These are phyloP conservation scores for Ictalurus furcatus DNA, from an alignment of 2,113 vertebrate species.

Conservation along the genomic window DNA sequence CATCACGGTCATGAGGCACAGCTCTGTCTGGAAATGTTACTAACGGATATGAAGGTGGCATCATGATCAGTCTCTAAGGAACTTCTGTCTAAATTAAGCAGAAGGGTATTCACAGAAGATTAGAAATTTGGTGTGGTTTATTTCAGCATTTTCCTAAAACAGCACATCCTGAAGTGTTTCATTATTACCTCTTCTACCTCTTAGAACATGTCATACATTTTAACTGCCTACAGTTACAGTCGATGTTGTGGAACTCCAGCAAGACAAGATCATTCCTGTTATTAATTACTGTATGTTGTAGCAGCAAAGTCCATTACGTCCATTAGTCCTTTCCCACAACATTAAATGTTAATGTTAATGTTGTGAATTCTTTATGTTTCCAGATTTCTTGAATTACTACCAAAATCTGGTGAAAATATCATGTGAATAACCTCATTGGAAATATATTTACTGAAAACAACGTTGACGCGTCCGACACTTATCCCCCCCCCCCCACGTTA, in stretches of 20 bases:
- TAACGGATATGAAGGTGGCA: background rate
- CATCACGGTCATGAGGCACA: slow-evolving; percentile 34
- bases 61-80: background rate
- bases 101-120: background rate
- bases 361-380: too few relatives aligned
- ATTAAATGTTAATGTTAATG: too few relatives aligned
- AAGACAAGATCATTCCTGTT: background rate
- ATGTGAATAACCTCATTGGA: too few relatives aligned
- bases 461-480: too few relatives aligned
- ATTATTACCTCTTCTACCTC: background rate
- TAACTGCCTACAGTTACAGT: background rate
- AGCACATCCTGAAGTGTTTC: background rate
- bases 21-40: slow-evolving; percentile 39
- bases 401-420: too few relatives aligned
- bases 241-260: background rate
- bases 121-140: background rate
- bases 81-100: slow-evolving; percentile 7
- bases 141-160: background rate
- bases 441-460: too few relatives aligned
- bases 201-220: background rate
- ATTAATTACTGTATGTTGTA: background rate
- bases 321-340: too few relatives aligned
- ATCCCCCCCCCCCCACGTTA: too few relatives aligned
- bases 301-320: background rate
- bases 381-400: too few relatives aligned